Percentiles rank a stretch among this genome's conserved stretches.
These are phyloP conservation scores for Eulemur rubriventer DNA, from an alignment of 2,797 vertebrate species.

Conservation along the genomic window DNA sequence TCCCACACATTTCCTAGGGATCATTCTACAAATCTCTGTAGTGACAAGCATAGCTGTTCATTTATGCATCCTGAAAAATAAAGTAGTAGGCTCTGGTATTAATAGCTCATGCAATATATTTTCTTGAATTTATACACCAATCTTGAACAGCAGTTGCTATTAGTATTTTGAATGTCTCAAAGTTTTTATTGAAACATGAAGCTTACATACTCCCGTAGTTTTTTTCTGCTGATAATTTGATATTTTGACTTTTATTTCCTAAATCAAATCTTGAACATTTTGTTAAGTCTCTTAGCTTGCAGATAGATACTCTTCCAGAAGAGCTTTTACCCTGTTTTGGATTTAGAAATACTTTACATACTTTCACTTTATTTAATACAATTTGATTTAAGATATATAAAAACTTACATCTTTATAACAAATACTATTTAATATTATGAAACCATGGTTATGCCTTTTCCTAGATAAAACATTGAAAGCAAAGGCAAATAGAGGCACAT, in stretches of 20 bases:
- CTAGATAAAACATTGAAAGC: neutral
- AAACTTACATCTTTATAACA: neutral
- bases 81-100: neutral
- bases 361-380: neutral
- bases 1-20: neutral
- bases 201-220: neutral
- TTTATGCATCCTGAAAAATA: neutral
- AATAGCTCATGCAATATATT: neutral
- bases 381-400: neutral
- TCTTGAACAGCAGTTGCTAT: neutral
- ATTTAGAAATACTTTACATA: neutral
- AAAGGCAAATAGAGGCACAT: neutral
- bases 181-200: neutral
- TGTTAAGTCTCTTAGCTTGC: neutral
- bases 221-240: slow-evolving; percentile 28
- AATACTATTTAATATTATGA: neutral
- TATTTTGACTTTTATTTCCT: neutral
- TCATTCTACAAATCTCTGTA: neutral
- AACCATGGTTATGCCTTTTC: neutral
- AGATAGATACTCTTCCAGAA: neutral
- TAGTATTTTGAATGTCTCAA: neutral
- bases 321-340: neutral
- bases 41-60: neutral
- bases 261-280: neutral
- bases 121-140: neutral